A percentile compares a stretch with the other conserved stretches of the same genome.
phyloP scores from a whole-genome alignment of 64 coral and sea anemone genomes.

The Montipora cactus region DNA sequence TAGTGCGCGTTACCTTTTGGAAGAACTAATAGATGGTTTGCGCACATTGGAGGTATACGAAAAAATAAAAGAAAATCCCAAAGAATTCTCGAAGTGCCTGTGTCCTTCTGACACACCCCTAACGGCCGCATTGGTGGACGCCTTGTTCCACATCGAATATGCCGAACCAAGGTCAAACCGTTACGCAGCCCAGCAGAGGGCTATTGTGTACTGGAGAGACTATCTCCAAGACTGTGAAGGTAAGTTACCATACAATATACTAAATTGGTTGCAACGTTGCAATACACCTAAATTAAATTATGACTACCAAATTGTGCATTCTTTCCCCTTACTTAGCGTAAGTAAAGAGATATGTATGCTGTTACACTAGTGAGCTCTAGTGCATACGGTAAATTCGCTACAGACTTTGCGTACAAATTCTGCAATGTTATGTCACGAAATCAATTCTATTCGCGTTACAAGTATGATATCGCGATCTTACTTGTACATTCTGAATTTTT shows the following conservation, averaged over 20 bases:
- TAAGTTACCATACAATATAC: background rate
- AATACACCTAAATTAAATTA: slow-evolving; percentile 9
- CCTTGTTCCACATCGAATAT: background rate
- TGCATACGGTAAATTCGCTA: background rate
- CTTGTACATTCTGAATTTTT: background rate
- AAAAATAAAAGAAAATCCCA: background rate
- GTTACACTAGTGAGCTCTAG: background rate
- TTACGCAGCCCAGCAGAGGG: slow-evolving; percentile 1
- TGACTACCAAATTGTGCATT: background rate
- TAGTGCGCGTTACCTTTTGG: background rate
- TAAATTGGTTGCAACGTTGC: background rate
- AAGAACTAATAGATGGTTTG: background rate
- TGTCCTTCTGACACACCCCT: background rate
- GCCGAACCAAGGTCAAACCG: background rate
- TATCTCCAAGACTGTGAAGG: slow-evolving; percentile 37
- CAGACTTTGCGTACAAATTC: background rate
- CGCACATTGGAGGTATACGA: background rate
- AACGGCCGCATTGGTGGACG: background rate
- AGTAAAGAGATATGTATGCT: background rate
- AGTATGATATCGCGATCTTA: background rate
- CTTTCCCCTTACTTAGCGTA: background rate
- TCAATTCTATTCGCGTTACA: background rate
- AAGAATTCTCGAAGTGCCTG: background rate
- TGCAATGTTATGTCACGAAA: background rate
- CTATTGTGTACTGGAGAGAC: background rate